Conservation (phyloP, 2,113 vertebrate species). For the Megaceryle maxima region DNA sequence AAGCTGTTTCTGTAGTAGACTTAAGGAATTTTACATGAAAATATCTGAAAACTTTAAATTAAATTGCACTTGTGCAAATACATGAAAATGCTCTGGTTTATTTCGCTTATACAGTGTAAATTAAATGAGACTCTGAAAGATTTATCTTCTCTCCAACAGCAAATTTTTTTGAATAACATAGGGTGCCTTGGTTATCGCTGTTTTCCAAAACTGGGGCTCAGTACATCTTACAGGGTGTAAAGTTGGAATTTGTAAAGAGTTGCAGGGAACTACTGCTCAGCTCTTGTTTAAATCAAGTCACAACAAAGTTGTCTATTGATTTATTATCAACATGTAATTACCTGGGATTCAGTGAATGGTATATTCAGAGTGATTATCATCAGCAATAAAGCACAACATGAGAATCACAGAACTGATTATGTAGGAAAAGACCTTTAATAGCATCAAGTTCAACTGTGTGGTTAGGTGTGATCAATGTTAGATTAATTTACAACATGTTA, state of each 20-base stretch:
- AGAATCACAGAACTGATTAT: background rate
- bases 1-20: background rate
- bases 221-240: background rate
- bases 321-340: background rate
- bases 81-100: background rate
- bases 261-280: background rate
- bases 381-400: background rate
- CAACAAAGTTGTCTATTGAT: background rate
- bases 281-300: background rate
- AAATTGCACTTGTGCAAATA: background rate
- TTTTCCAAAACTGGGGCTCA: background rate
- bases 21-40: background rate
- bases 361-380: background rate
- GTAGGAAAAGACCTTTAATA: background rate
- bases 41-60: background rate
- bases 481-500: background rate
- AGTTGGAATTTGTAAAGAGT: background rate
- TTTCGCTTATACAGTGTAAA: background rate
- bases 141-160: background rate
- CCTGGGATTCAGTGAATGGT: background rate
- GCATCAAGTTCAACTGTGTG: background rate
- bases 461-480: background rate
- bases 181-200: background rate
- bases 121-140: background rate
- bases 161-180: background rate